A percentile compares a stretch with the other conserved stretches of the same genome.
Evolutionary conservation across 2,113 vertebrate genomes (phyloP).

Genomic region (Dendrocopos noguchii): DNA sequence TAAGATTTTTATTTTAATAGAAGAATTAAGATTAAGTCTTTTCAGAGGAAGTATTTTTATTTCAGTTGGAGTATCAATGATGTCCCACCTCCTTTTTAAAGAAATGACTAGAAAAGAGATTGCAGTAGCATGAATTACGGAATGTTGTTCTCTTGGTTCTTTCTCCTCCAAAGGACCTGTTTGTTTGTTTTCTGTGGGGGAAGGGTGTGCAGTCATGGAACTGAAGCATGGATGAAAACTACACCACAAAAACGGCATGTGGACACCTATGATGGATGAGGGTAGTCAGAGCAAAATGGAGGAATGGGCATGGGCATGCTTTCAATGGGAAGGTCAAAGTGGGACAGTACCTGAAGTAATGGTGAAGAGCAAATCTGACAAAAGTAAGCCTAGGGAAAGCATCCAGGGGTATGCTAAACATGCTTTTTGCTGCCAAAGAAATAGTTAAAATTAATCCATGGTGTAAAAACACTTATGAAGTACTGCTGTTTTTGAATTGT

Average conservation of each 20-base stretch:
- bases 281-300: neutral
- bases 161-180: neutral
- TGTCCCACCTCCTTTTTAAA: neutral
- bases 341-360: neutral
- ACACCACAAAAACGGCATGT: accelerated
- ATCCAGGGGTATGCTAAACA: neutral
- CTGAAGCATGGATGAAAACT: neutral
- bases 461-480: neutral
- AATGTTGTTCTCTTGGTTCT: neutral
- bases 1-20: neutral
- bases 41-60: neutral
- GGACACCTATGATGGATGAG: neutral
- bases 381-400: neutral
- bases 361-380: neutral
- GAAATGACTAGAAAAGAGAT: neutral
- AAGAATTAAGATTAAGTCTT: neutral
- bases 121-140: neutral
- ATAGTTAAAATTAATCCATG: neutral
- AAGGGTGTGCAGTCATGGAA: neutral
- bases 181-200: neutral
- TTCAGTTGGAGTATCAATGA: neutral
- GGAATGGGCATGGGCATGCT: neutral
- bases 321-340: neutral
- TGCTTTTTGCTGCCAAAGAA: neutral
- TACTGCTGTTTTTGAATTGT: neutral